Percentiles rank a stretch among this genome's conserved stretches.
Evolutionary conservation across 2,888 invertebrate genomes (phyloP).

Genomic region (Lasioglossum oenotherae): DNA sequence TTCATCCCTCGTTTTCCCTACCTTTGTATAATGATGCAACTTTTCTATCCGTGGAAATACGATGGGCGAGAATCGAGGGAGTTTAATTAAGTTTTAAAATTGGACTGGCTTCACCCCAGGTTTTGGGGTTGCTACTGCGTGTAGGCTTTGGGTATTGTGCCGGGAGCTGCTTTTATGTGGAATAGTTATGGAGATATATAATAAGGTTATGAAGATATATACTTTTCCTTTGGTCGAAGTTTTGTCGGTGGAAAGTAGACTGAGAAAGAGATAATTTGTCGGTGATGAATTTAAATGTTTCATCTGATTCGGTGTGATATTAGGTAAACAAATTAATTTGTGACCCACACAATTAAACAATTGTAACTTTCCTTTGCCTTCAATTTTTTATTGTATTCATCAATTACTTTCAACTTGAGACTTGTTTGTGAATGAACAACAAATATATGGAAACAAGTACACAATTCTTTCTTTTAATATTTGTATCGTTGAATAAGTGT

Average conservation of each 20-base stretch:
- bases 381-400: background rate
- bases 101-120: background rate
- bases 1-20: conserved; percentile 28
- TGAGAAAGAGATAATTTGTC: background rate
- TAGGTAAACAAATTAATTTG: too few relatives aligned
- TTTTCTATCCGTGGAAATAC: conserved; percentile 58
- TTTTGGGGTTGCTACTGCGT: background rate
- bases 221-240: background rate
- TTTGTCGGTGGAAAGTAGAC: background rate
- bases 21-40: conserved; percentile 48
- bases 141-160: conserved; percentile 20
- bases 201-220: background rate
- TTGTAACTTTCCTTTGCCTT: background rate
- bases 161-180: background rate
- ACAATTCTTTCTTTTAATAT: background rate
- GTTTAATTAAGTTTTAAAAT: conserved; percentile 57
- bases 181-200: background rate
- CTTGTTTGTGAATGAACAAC: background rate
- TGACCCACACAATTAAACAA: too few relatives aligned
- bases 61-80: conserved; percentile 12
- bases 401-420: background rate
- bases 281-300: background rate
- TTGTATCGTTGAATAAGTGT: background rate
- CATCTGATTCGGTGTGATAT: background rate
- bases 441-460: background rate